Evolutionary conservation across 2,113 vertebrate genomes (phyloP), one percentile per base, ranked within the genome.

Genomic region (Cheirogaleus medius): DNA sequence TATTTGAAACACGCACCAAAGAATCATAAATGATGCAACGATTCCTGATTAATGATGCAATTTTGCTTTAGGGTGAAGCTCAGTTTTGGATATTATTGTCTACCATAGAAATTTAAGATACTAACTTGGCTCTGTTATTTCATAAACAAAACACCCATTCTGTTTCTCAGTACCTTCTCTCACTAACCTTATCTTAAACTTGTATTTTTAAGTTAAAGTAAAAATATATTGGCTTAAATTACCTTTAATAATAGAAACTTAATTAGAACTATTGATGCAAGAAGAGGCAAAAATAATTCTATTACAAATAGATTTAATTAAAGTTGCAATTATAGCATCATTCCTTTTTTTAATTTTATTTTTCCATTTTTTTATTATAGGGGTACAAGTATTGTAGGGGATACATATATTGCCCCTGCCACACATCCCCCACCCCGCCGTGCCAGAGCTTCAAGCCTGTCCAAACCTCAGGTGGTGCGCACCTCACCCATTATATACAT

Each of bases 1-100:
- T 25, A 89, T 80, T 39, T 56, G 27, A 60, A 95, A 91, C 10
- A 73, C 60, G 21, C 17, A 69, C 15, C 49, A 34, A 68, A 77
- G 63, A 90, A 90, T 89, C 27, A 80, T 20, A 80, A 85, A 85
- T 90, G 49, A 85, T 78, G 20, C n/a, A 78, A 84, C 25, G 83
- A 77, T 66, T 87, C 87, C 34, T 92, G 49, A 96, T 66, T 84
- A 96, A 47, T 77, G 49, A 87, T 89, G 66, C 17, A 92, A 91
- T 44, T 89, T 92, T 49, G 34, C 52, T 80, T 52, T 23, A 42
- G 54, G 4, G 8, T 39, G 54, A 87, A 92, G 32, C 37, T 64
- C 32, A 92, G 14, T 89, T 56, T 47, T 32, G 54, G 14, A 20
- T 29, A 71, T 47, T 71, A 76, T 64, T 88, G 5, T 74, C 32